Conservation (phyloP, 2,113 vertebrate species). For the Spermophilus dauricus region DNA sequence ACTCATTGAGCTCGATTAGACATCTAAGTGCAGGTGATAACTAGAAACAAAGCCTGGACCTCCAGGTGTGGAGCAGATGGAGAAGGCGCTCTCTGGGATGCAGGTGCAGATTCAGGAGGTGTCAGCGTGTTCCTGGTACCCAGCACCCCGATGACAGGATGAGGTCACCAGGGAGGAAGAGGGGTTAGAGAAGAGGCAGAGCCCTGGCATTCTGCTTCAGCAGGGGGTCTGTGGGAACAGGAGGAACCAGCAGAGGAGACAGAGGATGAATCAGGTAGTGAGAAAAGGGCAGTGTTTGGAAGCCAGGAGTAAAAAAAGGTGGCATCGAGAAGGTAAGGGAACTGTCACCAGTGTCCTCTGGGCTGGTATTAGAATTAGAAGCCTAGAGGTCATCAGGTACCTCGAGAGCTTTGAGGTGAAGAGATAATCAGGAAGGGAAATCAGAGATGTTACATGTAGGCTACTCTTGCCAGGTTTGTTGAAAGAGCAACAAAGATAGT, state of each 20-base stretch:
- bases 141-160: not conserved
- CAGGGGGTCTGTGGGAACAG: not conserved
- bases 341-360: not conserved
- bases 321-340: not conserved
- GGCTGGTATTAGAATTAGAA: not conserved
- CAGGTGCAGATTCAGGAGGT: not conserved
- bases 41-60: not conserved
- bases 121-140: not conserved
- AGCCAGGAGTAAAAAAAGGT: not conserved
- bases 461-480: not conserved
- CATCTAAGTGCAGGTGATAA: not conserved
- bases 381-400: not conserved
- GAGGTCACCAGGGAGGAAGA: not conserved
- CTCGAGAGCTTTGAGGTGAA: not conserved
- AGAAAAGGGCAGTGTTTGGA: not conserved
- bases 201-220: no score
- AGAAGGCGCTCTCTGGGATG: not conserved
- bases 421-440: not conserved
- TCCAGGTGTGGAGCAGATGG: not conserved
- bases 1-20: not conserved
- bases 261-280: not conserved
- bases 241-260: not conserved
- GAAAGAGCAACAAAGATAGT: conserved; percentile 27
- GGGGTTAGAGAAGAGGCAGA: not conserved
- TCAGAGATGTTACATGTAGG: not conserved